These are phyloP conservation scores for Torymus tubicola DNA, from an alignment of 2,888 invertebrate species.

Conservation along the genomic window DNA sequence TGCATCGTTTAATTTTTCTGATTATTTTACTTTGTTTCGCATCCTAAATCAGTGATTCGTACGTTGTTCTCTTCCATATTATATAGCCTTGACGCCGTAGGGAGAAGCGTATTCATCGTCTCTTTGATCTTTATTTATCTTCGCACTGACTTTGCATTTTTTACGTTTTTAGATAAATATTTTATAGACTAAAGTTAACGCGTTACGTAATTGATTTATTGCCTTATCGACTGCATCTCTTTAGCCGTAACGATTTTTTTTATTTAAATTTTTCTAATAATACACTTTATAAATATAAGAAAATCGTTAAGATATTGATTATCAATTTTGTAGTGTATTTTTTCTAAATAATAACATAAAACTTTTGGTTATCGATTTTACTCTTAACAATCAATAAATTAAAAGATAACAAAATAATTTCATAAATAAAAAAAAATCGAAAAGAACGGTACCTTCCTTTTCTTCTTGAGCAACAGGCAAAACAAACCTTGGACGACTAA, in stretches of 20 bases:
- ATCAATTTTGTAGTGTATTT: too few relatives aligned
- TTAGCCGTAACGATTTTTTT: not conserved
- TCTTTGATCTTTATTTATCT: slow-evolving; percentile 26
- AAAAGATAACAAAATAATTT: too few relatives aligned
- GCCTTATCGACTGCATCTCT: slow-evolving; percentile 7
- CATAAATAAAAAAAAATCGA: too few relatives aligned
- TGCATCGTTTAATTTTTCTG: too few relatives aligned
- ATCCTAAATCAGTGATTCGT: too few relatives aligned
- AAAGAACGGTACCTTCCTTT: too few relatives aligned
- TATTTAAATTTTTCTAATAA: not conserved
- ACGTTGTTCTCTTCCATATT: too few relatives aligned
- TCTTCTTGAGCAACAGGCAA: not conserved
- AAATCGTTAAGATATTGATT: not conserved
- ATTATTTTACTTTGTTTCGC: too few relatives aligned
- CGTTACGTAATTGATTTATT: slow-evolving; percentile 16
- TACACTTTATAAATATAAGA: not conserved
- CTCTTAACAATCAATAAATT: too few relatives aligned
- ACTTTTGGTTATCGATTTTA: too few relatives aligned
- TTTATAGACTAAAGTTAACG: not conserved
- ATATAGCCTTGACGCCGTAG: not conserved
- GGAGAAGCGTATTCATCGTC: not conserved
- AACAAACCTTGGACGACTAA: slow-evolving; percentile 42
- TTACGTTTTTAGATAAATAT: not conserved
- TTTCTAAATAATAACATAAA: too few relatives aligned
- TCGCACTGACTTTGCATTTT: not conserved